These are phyloP conservation scores for Tiaroga cobitis DNA, from an alignment of 2,797 vertebrate species.

Conservation along the genomic window DNA sequence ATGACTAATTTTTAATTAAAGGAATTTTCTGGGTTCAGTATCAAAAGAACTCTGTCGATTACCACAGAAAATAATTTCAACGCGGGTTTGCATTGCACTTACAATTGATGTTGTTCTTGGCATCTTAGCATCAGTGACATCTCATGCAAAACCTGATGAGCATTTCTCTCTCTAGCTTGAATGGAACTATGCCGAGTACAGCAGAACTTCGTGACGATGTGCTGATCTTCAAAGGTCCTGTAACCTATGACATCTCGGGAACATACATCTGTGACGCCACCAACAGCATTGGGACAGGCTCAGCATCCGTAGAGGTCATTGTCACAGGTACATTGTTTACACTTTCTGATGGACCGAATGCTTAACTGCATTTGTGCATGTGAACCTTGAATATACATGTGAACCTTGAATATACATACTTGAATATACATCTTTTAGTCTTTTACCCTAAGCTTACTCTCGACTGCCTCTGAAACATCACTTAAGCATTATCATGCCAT, in stretches of 20 bases:
- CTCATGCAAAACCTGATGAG: neutral
- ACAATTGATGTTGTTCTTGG: neutral
- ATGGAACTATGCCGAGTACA: conserved; percentile 86
- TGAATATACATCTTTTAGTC: neutral
- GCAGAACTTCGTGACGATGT: conserved; percentile 89
- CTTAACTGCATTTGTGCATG: conserved; percentile 34
- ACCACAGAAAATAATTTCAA: neutral
- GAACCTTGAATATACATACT: neutral
- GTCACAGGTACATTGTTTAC: conserved; percentile 86
- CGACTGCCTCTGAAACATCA: conserved; percentile 55
- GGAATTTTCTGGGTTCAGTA: neutral
- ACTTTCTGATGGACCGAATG: neutral
- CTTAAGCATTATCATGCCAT: neutral
- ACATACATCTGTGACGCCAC: conserved; percentile 93
- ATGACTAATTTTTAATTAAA: neutral
- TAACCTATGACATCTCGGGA: conserved; percentile 88
- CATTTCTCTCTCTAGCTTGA: conserved; percentile 77
- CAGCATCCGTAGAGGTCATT: conserved; percentile 89
- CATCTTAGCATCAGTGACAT: no score
- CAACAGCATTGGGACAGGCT: conserved; percentile 91
- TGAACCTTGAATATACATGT: neutral
- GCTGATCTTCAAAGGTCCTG: conserved; percentile 88
- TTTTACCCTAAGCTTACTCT: neutral
- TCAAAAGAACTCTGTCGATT: neutral
- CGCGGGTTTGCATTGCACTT: neutral